Conservation (phyloP, 1,140 invertebrate species). For the Pachypeltis micranthus region DNA sequence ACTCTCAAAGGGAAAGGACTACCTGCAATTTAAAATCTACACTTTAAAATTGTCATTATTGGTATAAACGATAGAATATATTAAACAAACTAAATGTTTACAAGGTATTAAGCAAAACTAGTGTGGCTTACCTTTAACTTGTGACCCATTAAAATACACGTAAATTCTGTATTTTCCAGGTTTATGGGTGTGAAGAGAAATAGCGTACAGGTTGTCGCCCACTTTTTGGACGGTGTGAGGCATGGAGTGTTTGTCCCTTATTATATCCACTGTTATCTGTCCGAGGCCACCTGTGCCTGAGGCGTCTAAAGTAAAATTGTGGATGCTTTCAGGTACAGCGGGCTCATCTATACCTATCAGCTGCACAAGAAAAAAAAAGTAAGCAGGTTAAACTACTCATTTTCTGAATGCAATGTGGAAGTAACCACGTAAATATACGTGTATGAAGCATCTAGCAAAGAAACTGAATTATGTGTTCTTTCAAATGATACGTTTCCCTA, state of each 20-base stretch:
- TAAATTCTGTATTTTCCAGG: conserved; percentile 87
- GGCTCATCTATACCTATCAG: conserved; percentile 48
- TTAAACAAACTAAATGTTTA: not conserved
- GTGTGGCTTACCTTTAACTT: conserved; percentile 63
- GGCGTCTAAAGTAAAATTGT: conserved; percentile 73
- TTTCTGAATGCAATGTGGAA: too few species aligned
- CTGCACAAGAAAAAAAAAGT: too few species aligned
- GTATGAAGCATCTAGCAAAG: too few species aligned
- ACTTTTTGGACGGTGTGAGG: conserved; percentile 74
- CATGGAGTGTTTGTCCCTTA: conserved; percentile 68
- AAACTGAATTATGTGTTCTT: not conserved
- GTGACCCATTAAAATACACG: conserved; percentile 88
- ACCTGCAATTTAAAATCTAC: conserved; percentile 26
- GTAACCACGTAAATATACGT: too few species aligned
- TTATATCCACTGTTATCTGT: conserved; percentile 77
- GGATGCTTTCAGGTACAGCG: conserved; percentile 49
- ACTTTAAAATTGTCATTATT: too few species aligned
- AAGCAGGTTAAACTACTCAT: too few species aligned
- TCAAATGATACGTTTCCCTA: not conserved
- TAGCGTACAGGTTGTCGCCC: conserved; percentile 65
- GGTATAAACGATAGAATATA: not conserved
- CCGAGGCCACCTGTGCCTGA: conserved; percentile 75
- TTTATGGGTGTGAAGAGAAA: conserved; percentile 78
- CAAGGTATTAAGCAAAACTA: not conserved
- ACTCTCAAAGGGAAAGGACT: conserved; percentile 63